Evolutionary conservation across 1,140 invertebrate genomes (phyloP).

Genomic region (Reticulitermes speratus): DNA sequence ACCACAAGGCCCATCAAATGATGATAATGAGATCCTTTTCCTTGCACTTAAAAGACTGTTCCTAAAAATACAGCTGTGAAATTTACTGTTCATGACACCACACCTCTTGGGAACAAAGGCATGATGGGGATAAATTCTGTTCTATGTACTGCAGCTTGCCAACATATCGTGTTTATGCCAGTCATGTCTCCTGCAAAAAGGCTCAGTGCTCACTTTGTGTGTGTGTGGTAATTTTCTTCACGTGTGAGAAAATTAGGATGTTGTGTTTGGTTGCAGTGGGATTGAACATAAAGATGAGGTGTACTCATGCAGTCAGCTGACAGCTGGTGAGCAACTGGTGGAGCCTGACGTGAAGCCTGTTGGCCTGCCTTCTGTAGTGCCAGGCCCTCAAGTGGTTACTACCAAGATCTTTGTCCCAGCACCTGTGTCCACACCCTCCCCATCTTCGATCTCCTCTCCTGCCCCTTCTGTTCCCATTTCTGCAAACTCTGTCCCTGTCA

Average conservation of each 20-base stretch:
- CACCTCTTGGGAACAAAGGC: not conserved
- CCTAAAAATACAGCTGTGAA: not conserved
- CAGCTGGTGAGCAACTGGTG: not conserved
- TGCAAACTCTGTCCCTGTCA: not conserved
- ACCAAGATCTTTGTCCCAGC: conserved; percentile 15
- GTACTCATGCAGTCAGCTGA: conserved; percentile 72
- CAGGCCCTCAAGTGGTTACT: conserved; percentile 20
- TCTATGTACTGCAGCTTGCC: not conserved
- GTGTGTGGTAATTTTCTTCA: not conserved
- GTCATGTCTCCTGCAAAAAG: not conserved
- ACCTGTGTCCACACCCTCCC: conserved; percentile 25
- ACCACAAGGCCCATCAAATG: not conserved
- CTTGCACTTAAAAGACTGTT: not conserved
- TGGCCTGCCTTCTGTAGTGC: conserved; percentile 21
- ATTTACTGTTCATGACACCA: not conserved
- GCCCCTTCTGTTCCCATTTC: not conserved
- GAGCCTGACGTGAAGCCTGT: conserved; percentile 39
- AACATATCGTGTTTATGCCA: not conserved
- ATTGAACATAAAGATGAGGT: conserved; percentile 84
- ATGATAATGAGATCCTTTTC: not conserved
- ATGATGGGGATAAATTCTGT: not conserved
- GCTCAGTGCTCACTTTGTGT: not conserved
- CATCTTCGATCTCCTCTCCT: conserved; percentile 15
- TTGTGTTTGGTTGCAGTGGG: conserved; percentile 64
- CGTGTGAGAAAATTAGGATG: not conserved